Base-by-base conservation (phyloP, 1,140 invertebrate genomes). In the Meloidogyne hapla region DNA sequence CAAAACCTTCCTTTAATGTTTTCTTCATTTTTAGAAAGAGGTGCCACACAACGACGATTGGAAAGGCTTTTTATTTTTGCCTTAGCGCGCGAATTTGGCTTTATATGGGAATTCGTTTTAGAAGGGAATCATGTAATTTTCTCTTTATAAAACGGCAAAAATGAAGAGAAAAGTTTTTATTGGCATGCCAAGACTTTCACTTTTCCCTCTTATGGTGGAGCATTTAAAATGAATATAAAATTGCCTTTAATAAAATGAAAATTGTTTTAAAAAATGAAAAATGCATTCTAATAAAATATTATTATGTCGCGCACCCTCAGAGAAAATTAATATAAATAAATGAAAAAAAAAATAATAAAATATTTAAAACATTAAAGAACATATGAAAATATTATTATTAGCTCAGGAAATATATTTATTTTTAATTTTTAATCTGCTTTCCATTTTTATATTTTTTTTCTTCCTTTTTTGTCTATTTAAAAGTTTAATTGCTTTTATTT, bases 401-500 rank as follows among this genome's bases (percentile, higher is more conserved):
- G n/a, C 48, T 56, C 48, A 56, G 48, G 48, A 56, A 56, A 56
- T 56, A 56, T n/a, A 8, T n/a, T 33, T 6, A 33, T 33, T 33
- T 33, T 33, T 33, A 6, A 33, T 56, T 56, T 56, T 56, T 56
- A 56, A 56, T 56, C 18, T 56, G 3, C 48, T 56, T 56, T 56
- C 18, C 48, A 56, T 56, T n/a, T 56, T 56, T 56, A n/a, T 8
- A 6, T 56, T n/a, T n/a, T 56, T 56, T 6, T 9, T n/a, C n/a
- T n/a, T 56, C 12, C 12, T 21, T 21, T 56, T 56, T 56, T n/a
- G 18, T 56, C 4, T 56, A 8, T n/a, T n/a, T n/a, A 42, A 42
- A 42, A 56, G 6, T n/a, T 56, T 56, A 56, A 56, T 56, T 56
- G 48, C 48, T 56, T 56, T 56, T 56, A 56, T 56, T 56, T n/a